Percentiles rank a stretch among this genome's conserved stretches.
phyloP scores from a whole-genome alignment of 2,888 invertebrate genomes.

The Listrodromus nycthemerus region DNA sequence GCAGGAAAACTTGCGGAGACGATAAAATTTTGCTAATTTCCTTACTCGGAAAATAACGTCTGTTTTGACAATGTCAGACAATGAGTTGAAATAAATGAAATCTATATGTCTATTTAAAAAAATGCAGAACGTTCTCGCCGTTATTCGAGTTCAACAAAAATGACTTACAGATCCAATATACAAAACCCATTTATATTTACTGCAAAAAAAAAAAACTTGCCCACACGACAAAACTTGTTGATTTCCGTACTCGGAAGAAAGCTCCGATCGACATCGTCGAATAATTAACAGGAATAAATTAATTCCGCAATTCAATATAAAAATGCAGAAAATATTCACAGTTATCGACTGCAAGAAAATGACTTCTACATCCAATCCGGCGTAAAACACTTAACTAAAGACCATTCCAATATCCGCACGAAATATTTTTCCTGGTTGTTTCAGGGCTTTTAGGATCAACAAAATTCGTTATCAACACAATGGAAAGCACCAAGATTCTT shows the following conservation, averaged over 20 bases:
- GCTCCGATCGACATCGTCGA: neutral
- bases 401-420: neutral
- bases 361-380: neutral
- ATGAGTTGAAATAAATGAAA: neutral
- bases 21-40: neutral
- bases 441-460: neutral
- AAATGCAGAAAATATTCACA: neutral
- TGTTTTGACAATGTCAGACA: neutral
- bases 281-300: neutral
- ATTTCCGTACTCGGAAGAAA: neutral
- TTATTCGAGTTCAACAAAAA: too few relatives aligned
- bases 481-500: neutral
- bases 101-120: neutral
- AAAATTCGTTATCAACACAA: neutral
- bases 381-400: neutral
- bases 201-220: neutral
- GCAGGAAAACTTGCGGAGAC: neutral
- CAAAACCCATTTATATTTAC: neutral
- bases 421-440: neutral
- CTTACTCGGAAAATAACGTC: neutral
- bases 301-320: neutral
- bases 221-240: neutral
- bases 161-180: neutral
- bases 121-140: too few relatives aligned
- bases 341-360: neutral